Evolutionary conservation across 2,888 invertebrate genomes (phyloP).

Genomic region (Gari tellinella): DNA sequence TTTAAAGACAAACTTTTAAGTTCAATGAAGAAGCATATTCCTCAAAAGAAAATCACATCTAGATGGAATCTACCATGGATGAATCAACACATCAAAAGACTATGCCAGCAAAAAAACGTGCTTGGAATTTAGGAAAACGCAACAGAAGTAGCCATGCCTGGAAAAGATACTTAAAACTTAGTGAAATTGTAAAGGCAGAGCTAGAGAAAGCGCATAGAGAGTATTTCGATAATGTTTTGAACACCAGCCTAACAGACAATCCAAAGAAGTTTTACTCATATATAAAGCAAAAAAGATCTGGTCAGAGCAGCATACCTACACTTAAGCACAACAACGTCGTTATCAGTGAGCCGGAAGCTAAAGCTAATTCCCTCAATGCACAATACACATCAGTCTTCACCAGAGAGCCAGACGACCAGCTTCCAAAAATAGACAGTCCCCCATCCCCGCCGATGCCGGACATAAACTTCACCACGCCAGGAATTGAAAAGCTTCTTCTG

Average conservation of each 20-base stretch:
- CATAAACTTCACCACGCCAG: constrained; percentile 17
- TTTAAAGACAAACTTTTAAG: constrained; percentile 16
- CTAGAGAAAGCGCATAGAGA: constrained; percentile 24
- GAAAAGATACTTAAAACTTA: constrained; percentile 27
- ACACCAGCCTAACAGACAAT: constrained; percentile 19
- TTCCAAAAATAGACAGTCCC: constrained; percentile 18
- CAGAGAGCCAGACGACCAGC: constrained; percentile 18
- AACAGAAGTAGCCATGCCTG: constrained; percentile 28
- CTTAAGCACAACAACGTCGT: background rate
- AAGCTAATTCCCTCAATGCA: constrained; percentile 25
- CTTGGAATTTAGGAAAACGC: constrained; percentile 26
- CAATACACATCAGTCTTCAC: constrained; percentile 40
- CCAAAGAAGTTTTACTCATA: constrained; percentile 36
- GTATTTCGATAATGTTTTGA: constrained; percentile 29
- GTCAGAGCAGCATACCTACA: constrained; percentile 1
- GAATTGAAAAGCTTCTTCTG: constrained; percentile 20
- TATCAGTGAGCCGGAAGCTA: constrained; percentile 10
- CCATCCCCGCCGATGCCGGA: constrained; percentile 22
- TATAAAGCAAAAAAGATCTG: constrained; percentile 12
- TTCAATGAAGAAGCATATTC: constrained; percentile 37
- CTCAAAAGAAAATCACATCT: constrained; percentile 39
- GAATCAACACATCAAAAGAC: constrained; percentile 17
- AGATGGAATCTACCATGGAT: constrained; percentile 35
- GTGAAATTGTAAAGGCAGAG: constrained; percentile 16
- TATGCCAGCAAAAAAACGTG: constrained; percentile 29